Conservation (phyloP, 2,113 vertebrate species). For the Pardalotus punctatus region DNA sequence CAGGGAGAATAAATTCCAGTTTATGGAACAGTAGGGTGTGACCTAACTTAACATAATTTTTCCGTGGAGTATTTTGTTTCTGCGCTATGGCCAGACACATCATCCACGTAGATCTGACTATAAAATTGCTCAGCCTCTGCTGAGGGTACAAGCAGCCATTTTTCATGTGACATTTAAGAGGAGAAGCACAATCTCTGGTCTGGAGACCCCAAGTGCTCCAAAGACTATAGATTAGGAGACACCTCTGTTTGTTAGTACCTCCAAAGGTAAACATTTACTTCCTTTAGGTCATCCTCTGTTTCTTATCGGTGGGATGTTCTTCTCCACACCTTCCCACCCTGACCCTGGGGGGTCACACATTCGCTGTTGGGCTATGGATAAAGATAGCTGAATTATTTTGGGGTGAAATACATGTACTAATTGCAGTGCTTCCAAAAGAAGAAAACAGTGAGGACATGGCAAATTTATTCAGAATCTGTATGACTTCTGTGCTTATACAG, state of each 20-base stretch:
- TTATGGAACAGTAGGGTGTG: neutral
- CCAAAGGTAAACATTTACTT: neutral
- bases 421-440: neutral
- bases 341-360: neutral
- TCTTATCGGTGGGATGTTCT: neutral
- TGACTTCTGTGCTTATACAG: neutral
- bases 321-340: neutral
- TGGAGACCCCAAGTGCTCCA: neutral
- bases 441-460: fast-evolving
- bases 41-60: neutral
- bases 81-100: neutral
- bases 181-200: neutral
- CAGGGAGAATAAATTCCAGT: neutral
- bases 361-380: neutral
- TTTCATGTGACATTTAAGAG: fast-evolving
- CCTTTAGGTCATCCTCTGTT: neutral
- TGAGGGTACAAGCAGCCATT: neutral
- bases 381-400: neutral
- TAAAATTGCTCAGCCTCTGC: neutral
- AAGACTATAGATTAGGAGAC: neutral
- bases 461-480: neutral
- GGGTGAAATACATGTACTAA: neutral
- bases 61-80: neutral
- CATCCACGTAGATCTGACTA: fast-evolving
- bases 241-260: neutral